These are phyloP conservation scores for Argentina silus DNA, from an alignment of 2,797 vertebrate genomes.

Conservation along the genomic window DNA sequence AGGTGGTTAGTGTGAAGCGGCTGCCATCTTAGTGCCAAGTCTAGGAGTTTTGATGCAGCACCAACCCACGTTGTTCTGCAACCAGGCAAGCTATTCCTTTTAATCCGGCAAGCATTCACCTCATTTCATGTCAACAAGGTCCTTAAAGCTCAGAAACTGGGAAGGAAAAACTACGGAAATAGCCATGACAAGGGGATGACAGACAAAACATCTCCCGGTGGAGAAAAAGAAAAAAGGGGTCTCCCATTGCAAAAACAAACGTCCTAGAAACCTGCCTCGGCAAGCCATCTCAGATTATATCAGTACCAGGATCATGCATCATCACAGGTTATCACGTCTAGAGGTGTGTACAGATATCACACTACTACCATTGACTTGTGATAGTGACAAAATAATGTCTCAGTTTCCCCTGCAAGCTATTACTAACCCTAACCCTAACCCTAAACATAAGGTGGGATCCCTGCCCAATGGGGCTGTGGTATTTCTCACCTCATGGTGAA, in stretches of 20 bases:
- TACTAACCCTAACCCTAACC: too few relatives aligned
- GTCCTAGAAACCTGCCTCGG: conserved; percentile 43
- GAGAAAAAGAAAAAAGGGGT: conserved; percentile 26
- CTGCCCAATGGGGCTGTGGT: not conserved
- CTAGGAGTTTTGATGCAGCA: conserved; percentile 52
- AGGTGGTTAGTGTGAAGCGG: conserved; percentile 49
- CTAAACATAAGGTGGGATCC: not conserved
- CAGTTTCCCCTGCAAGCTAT: not conserved
- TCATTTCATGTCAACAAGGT: conserved; percentile 66
- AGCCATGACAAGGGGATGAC: conserved; percentile 52
- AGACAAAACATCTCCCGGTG: conserved; percentile 56
- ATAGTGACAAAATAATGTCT: conserved; percentile 7
- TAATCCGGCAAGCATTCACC: conserved; percentile 70
- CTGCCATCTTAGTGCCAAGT: conserved; percentile 59
- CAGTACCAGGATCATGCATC: conserved; percentile 22
- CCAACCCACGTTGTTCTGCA: conserved; percentile 50
- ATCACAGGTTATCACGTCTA: not conserved
- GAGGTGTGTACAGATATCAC: conserved; percentile 23
- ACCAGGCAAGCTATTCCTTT: conserved; percentile 66
- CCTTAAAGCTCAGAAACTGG: conserved; percentile 60
- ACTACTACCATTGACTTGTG: not conserved
- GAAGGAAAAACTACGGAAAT: conserved; percentile 46
- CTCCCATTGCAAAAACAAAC: conserved; percentile 61
- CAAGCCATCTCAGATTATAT: conserved; percentile 30
- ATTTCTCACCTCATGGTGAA: conserved; percentile 22